phyloP scores from a whole-genome alignment of 2,797 vertebrate genomes.

The Sylvia borin region DNA sequence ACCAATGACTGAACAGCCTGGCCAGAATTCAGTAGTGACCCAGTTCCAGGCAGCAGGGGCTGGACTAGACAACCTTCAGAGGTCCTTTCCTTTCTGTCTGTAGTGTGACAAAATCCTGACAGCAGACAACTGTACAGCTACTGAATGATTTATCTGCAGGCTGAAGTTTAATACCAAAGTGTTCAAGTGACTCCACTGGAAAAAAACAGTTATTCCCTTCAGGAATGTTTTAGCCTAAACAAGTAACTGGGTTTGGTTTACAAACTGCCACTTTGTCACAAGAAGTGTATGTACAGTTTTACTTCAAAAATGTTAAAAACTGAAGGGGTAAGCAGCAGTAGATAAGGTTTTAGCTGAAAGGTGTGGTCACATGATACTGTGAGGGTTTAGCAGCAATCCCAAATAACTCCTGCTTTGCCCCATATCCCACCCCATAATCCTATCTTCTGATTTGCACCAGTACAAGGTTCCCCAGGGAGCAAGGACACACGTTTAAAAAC shows the following conservation, averaged over 20 bases:
- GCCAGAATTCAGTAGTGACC: not conserved
- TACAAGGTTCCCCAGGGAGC: not conserved
- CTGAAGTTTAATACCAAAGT: not conserved
- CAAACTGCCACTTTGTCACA: not conserved
- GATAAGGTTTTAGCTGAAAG: not conserved
- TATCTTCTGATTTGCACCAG: not conserved
- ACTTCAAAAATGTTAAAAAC: not conserved
- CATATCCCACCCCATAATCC: not conserved
- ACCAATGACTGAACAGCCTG: not conserved
- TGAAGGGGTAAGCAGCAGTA: not conserved
- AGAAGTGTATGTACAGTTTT: not conserved
- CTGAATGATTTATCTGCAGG: not conserved
- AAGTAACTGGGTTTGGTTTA: not conserved
- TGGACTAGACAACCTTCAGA: constrained; percentile 5
- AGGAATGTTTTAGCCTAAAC: not conserved
- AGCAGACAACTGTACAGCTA: not conserved
- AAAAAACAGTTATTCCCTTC: not conserved
- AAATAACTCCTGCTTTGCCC: not conserved
- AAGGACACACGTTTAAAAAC: not conserved
- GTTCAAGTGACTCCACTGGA: not conserved
- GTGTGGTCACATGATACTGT: fast-evolving
- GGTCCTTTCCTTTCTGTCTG: not conserved
- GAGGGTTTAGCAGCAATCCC: not conserved
- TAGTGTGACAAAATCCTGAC: not conserved
- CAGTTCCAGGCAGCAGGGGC: not conserved